Base-by-base conservation (phyloP, 1,140 invertebrate genomes). In the Sitophilus oryzae region DNA sequence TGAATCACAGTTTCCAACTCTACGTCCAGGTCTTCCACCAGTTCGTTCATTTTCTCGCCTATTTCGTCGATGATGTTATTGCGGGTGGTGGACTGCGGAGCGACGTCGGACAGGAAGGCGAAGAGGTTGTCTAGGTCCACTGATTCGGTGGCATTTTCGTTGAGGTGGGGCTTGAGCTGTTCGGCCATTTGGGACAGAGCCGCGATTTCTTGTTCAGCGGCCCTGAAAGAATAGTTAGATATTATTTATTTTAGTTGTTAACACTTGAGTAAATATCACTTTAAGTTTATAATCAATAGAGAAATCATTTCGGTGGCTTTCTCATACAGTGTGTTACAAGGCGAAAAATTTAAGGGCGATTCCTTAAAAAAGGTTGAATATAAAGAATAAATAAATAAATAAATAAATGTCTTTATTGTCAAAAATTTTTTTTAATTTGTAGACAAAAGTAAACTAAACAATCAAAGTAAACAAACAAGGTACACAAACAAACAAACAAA, bases 41-140 rank as follows among this genome's bases (percentile, higher is more conserved):
- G 73, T 56, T 87, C 79, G 63, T 89, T 82, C 86, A 93, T 91
- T 65, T 84, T 82, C 62, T 86, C 82, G 3, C 86, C 87, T 41
- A 92, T 91, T 69, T 91, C 87, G n/a, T 89, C 86, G 11, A 91
- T 85, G 6, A 88, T 82, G 21, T 66, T 62, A 41, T 65, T 66
- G 3, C 77, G 73, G 35, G 74, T 70, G 3, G 75, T 73, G 35
- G 73, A 67, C 71, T 80, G 63, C 2, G 76, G 75, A 11, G 89
- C 85, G 11, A 90, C 83, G 55, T 93, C 89, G 0, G 88, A 88
- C 6, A 96, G 75, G 69, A 96, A 96, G 41, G 89, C 89, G 73
- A 96, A 96, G 63, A 96, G 77, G 73, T 93, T 92, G 70, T 96
- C 93, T 43, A 96, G 76, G 69, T 95, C 91, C 0, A 95, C 85